Conservation (phyloP, 1,140 invertebrate genomes). For the Drosophila kanapiae region DNA sequence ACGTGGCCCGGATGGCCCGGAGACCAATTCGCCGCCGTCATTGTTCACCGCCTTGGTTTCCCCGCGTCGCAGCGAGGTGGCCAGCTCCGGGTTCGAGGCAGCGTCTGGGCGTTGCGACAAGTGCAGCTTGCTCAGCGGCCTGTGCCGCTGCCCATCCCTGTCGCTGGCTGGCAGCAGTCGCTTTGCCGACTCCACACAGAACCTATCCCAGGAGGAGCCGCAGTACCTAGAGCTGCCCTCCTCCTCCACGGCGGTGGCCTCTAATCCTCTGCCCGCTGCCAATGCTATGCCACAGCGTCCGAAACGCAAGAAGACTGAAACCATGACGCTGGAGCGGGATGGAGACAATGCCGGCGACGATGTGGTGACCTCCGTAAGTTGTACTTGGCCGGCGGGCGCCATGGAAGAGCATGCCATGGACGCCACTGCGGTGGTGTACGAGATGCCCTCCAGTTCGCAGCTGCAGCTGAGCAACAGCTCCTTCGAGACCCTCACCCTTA, state of each 20-base stretch:
- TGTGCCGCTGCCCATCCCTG: slow-evolving; percentile 44
- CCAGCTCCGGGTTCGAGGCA: slow-evolving; percentile 13
- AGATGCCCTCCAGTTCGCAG: slow-evolving; percentile 62
- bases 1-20: slow-evolving; percentile 39
- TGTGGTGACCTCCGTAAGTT: slow-evolving; percentile 20
- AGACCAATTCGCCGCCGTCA: slow-evolving; percentile 12
- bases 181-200: slow-evolving; percentile 60
- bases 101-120: slow-evolving; percentile 38
- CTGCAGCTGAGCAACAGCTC: slow-evolving; percentile 64
- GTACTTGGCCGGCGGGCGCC: slow-evolving; percentile 63
- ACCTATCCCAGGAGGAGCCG: slow-evolving; percentile 12
- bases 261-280: slow-evolving; percentile 18
- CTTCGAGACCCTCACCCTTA: slow-evolving; percentile 41
- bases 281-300: slow-evolving; percentile 50
- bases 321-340: slow-evolving; percentile 21
- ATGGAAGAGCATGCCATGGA: slow-evolving; percentile 73
- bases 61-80: slow-evolving; percentile 33
- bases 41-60: slow-evolving; percentile 38
- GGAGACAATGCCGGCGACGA: slow-evolving; percentile 18
- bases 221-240: slow-evolving; percentile 62
- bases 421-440: slow-evolving; percentile 38
- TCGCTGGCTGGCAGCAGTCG: slow-evolving; percentile 20
- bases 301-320: slow-evolving; percentile 71
- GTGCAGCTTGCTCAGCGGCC: slow-evolving; percentile 36
- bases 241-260: slow-evolving; percentile 49